Evolutionary conservation across 1,140 invertebrate genomes (phyloP), one percentile per base, ranked within the genome.

Genomic region (Pseudomyrmex pallidus): DNA sequence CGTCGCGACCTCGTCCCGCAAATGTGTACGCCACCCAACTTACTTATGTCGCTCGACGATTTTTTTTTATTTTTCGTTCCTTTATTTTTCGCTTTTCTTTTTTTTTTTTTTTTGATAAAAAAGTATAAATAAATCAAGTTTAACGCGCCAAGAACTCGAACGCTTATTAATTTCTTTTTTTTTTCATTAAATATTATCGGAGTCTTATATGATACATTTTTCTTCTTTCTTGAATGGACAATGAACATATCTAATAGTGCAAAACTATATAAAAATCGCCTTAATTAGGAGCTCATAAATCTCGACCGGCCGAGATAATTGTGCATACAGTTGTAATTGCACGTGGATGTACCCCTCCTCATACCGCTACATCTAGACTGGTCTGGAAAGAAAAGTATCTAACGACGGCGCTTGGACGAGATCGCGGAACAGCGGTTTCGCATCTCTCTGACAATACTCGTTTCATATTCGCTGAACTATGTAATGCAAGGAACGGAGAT

Each of bases 401-500:
- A 52, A 57, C 44, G 46, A 35, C 52, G 20, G 22, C 46, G 59
- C 83, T 83, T 56, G 72, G 59, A 70, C 59, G 63, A 46, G 63
- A 46, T 68, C 54, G 70, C 46, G 66, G 72, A 85, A 85, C 77
- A 56, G 44, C 76, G 72, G 70, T 87, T 83, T 77, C 72, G 59
- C 50, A 50, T 85, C 85, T 90, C 17, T 56, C 86, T 83, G 91
- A 91, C 91, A 91, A 93, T 91, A 82, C 90, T 91, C 89, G 90
- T 92, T 91, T 90, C 87, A 89, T 88, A 92, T 91, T 91, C 90
- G 87, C 78, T 93, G 90, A 90, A 92, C 92, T 91, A 87, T 88
- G 90, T 90, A 91, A 92, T 90, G 89, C 89, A 88, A 56, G 78
- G 85, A 91, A 87, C 89, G 82, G 87, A 91, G 92, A 93, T 93